A percentile compares a stretch with the other conserved stretches of the same genome.
phyloP scores from a whole-genome alignment of 2,888 invertebrate genomes.

The Neoaliturus tenellus region DNA sequence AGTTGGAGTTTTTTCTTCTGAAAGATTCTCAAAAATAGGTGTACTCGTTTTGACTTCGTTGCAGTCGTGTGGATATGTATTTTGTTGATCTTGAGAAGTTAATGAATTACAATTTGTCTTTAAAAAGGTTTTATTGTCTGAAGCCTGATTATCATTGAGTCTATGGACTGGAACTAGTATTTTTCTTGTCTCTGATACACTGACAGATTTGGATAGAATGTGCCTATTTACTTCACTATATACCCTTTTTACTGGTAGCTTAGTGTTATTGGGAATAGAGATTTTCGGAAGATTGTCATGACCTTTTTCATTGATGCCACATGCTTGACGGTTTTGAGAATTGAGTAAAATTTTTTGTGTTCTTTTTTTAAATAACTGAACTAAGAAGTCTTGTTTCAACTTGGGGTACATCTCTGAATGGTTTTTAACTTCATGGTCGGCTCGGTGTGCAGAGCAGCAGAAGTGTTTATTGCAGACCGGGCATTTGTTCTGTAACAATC shows the following conservation, averaged over 20 bases:
- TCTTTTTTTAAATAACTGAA: neutral
- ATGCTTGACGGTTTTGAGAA: neutral
- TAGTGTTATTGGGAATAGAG: neutral
- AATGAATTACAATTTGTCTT: neutral
- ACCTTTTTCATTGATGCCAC: neutral
- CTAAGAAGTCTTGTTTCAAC: neutral
- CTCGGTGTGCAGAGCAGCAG: conserved; percentile 24
- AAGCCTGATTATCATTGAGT: neutral
- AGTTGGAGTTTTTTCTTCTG: neutral
- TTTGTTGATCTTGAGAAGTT: neutral
- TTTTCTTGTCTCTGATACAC: conserved; percentile 19
- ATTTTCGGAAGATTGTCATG: neutral
- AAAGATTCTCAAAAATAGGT: neutral
- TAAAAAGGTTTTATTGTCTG: neutral
- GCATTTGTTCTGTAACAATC: conserved; percentile 17
- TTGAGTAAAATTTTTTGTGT: neutral
- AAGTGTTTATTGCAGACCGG: conserved; percentile 11
- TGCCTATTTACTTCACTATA: neutral
- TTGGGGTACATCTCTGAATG: neutral
- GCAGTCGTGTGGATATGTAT: neutral
- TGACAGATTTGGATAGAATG: neutral
- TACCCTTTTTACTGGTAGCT: neutral
- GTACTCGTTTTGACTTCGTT: conserved; percentile 17
- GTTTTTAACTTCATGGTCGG: conserved; percentile 30
- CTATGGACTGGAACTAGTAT: neutral